Evolutionary conservation across 30 jellyfish, hydroid and myxozoan species (phyloP).

Genomic region (Catostylus mosaicus): DNA sequence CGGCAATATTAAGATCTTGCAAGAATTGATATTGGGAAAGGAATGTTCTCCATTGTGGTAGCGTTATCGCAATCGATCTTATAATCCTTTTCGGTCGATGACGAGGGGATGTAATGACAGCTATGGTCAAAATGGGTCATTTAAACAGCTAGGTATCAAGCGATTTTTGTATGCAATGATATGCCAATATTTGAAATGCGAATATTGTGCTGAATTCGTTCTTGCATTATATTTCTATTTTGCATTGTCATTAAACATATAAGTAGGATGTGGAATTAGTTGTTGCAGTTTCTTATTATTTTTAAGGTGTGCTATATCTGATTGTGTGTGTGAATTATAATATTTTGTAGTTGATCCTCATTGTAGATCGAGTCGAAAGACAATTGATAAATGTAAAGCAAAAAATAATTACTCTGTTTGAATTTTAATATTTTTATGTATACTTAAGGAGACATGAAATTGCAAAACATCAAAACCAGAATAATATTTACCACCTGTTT

Average conservation of each 20-base stretch:
- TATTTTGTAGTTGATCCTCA: conserved; percentile 63
- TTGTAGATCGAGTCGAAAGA: conserved; percentile 32
- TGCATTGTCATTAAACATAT: background rate
- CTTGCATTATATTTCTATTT: conserved; percentile 20
- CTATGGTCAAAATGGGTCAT: too few species aligned
- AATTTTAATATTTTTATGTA: conserved; percentile 48
- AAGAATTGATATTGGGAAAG: too few species aligned
- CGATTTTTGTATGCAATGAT: too few species aligned
- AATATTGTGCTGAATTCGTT: too few species aligned
- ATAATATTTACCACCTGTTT: background rate
- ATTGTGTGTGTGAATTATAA: conserved; percentile 40
- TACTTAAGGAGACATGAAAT: background rate
- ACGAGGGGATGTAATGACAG: too few species aligned
- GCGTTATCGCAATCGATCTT: too few species aligned
- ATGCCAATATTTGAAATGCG: too few species aligned
- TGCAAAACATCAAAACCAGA: conserved; percentile 2
- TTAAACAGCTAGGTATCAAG: too few species aligned
- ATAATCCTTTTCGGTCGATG: too few species aligned
- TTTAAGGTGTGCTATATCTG: conserved; percentile 57
- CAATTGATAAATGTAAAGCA: background rate
- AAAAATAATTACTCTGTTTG: conserved; percentile 10
- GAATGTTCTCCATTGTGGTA: too few species aligned
- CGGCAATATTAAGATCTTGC: too few species aligned
- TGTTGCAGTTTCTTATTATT: conserved; percentile 20
- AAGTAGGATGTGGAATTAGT: background rate